Base-by-base conservation (phyloP, 2,797 vertebrate species). In the Microtus agrestis region DNA sequence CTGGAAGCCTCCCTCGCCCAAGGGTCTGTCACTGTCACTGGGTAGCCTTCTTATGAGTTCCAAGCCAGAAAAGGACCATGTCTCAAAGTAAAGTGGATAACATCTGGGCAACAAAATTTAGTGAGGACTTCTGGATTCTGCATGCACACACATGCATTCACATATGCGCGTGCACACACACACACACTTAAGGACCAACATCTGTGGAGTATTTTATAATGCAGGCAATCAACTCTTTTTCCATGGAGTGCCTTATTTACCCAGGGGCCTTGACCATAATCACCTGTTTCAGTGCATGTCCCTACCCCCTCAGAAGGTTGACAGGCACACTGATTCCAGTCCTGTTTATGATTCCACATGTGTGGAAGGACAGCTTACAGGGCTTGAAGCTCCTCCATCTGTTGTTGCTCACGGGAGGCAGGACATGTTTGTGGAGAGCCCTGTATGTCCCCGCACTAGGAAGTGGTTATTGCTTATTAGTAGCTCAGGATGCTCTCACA, bases 341-440 rank as follows among this genome's bases (percentile, higher is more conserved):
- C 63, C 4, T 15, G 0, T 37, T 40, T 46, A 14, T 2, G 29
- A 14, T 48, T 61, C 4, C 0, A 1, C 13, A 3, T 3, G 27
- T 54, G 48, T 46, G 34, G 63, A 54, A 31, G 87, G 65, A 40
- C 73, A 69, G 40, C 27, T 8, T 17, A 11, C 0, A n/a, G 86
- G 23, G 6, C 71, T 29, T 12, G 79, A 10, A 34, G 37, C 67
- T 86, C 80, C 43, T 4, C 0, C 8, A n/a, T 77, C 31, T 19
- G 77, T 77, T 25, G 77, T 77, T 81, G 34, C 40, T 91, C 80
- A 65, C 4, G 23, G 59, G 34, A 80, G 51, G 11, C n/a, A 59
- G 85, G 73, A 56, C 85, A 40, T 43, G 43, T 61, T 77, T 31
- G 29, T 6, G n/a, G 37, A 93, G 40, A 37, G n/a, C 21, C 56